phyloP scores from a whole-genome alignment of 1,140 invertebrate species.

The Anadara kagoshimensis region DNA sequence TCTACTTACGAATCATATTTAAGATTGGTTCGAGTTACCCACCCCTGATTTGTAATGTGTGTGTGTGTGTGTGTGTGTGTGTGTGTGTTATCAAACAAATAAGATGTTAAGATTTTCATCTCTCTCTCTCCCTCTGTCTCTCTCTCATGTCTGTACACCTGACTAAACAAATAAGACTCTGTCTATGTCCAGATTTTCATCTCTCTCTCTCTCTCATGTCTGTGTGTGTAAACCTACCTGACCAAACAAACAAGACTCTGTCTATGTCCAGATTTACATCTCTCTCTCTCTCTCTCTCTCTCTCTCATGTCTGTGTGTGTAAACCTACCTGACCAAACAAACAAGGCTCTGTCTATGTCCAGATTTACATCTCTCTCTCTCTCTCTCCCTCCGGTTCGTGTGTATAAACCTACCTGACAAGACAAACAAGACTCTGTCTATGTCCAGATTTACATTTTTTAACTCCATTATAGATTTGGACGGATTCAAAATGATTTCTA shows the following conservation, averaged over 20 bases:
- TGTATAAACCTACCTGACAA: slow-evolving; percentile 50
- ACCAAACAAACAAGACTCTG: no score
- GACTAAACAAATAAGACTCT: slow-evolving; percentile 80
- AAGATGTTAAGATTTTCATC: not conserved
- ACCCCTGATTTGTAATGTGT: no score
- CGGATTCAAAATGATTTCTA: slow-evolving; percentile 91
- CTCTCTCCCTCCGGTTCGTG: not conserved
- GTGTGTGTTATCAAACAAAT: no score
- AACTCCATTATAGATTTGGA: slow-evolving; percentile 84
- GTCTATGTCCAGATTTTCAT: slow-evolving; percentile 85
- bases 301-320: no score
- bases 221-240: no score
- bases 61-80: no score
- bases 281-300: no score
- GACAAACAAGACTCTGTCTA: slow-evolving; percentile 83
- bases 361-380: not conserved
- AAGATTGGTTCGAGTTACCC: no score
- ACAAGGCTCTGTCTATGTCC: not conserved
- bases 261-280: no score
- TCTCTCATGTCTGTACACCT: slow-evolving; percentile 40
- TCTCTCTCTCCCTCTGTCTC: not conserved
- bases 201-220: slow-evolving; percentile 57
- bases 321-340: not conserved
- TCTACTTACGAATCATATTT: no score
- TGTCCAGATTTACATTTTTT: slow-evolving; percentile 84